Conservation (phyloP, 2,797 vertebrate species). For the Pelodytes ibericus region DNA sequence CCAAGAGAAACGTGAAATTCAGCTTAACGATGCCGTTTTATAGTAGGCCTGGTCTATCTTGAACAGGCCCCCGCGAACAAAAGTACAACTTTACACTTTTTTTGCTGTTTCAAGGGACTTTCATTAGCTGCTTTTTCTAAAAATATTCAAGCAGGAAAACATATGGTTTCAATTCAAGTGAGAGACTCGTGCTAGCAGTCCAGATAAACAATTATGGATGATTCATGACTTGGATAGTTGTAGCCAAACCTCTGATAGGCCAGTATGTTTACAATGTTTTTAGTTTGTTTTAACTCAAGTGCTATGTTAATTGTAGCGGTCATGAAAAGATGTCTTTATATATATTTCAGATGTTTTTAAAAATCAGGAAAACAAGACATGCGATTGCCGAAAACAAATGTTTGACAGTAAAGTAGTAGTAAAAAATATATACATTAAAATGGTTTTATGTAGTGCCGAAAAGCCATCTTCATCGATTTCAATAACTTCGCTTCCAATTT, state of each 20-base stretch:
- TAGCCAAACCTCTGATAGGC: constrained; percentile 30
- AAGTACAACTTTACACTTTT: background rate
- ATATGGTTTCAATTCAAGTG: constrained; percentile 47
- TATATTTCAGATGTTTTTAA: constrained; percentile 11
- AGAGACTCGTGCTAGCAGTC: constrained; percentile 47
- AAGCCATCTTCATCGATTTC: no score
- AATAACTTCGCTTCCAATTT: no score
- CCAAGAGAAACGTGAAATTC: background rate
- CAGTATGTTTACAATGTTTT: constrained; percentile 5
- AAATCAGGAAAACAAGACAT: background rate
- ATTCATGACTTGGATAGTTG: constrained; percentile 47
- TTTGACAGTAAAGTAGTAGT: background rate
- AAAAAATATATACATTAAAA: no score
- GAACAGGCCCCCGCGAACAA: background rate
- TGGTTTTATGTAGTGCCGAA: no score
- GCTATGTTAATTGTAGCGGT: constrained; percentile 2
- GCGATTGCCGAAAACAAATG: background rate
- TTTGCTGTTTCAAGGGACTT: constrained; percentile 18
- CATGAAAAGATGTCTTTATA: background rate
- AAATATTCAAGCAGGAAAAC: constrained; percentile 25
- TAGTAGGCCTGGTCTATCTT: background rate
- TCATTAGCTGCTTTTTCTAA: constrained; percentile 34
- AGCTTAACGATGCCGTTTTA: background rate
- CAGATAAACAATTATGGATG: constrained; percentile 53
- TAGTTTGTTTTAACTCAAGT: constrained; percentile 22